Base-by-base conservation (phyloP, 2,888 invertebrate species). In the Sabatieria punctata region DNA sequence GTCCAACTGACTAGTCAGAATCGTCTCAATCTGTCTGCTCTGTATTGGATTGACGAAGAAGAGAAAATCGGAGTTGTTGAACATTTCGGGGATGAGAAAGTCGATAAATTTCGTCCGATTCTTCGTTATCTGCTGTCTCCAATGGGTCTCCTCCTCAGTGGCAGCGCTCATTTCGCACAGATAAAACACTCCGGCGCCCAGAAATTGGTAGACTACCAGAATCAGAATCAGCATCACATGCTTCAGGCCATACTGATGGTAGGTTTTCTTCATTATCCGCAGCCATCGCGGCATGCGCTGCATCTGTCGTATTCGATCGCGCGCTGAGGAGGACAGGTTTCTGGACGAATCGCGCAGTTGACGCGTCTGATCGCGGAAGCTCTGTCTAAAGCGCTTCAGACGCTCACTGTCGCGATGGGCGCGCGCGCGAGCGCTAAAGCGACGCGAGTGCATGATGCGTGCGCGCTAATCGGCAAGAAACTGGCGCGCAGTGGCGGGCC, bases 11-110 rank as follows among this genome's bases (percentile, higher is more conserved):
- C 27, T 13, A 13, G 47, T 41, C 23, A 60, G 45, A 11, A 33
- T 33, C 13, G 13, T 33, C 13, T 13, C 33, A n/a, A 33, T 33
- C 11, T 52, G 48, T 2, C 46, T 18, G 1, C 56, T 52, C 30
- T 61, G 59, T 11, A 52, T 49, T n/a, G 46, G 39, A 11, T 54
- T 53, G 24, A 60, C 37, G 45, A 57, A 60, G 47, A 60, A 56
- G n/a, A 60, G 46, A 23, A 51, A 57, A 3, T 54, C 50, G 1
- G 58, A 51, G 45, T 60, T 61, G 52, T 60, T 60, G 50, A 60
- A 60, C 43, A 60, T 46, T 19, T 44, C 24, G 1, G 55, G 55
- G n/a, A 60, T 49, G 25, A 60, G 48, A 23, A 49, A 40, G 23
- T 49, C 40, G 39, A 60, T 54, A 18, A 60, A 54, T 1, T 33